Evolutionary conservation across 1,140 invertebrate species (phyloP).

Genomic region (Temnothorax longispinosus): DNA sequence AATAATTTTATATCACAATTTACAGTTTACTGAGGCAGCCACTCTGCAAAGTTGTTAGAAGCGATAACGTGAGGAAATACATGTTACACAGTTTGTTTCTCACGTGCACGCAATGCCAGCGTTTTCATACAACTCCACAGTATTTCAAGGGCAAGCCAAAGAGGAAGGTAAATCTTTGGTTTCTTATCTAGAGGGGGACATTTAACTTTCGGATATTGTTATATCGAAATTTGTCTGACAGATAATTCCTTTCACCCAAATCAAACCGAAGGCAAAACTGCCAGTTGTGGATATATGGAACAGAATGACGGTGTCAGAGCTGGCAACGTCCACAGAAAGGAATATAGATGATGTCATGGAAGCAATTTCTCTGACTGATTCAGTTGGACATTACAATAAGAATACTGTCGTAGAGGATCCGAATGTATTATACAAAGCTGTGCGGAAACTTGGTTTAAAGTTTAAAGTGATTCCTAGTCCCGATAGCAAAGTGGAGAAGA

Average conservation of each 20-base stretch:
- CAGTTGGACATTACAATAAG: constrained; percentile 82
- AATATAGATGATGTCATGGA: constrained; percentile 89
- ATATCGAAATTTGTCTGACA: constrained; percentile 29
- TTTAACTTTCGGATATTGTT: constrained; percentile 21
- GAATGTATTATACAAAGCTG: constrained; percentile 88
- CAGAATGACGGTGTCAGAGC: constrained; percentile 91
- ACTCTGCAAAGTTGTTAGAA: neutral
- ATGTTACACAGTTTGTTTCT: constrained; percentile 25
- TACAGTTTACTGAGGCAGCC: constrained; percentile 54
- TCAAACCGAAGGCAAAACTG: constrained; percentile 74
- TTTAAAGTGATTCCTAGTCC: constrained; percentile 87
- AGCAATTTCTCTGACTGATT: constrained; percentile 87
- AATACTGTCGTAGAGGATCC: constrained; percentile 85
- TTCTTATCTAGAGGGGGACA: neutral
- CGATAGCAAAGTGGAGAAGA: constrained; percentile 77
- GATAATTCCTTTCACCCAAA: neutral
- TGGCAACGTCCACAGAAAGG: constrained; percentile 88
- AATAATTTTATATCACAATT: constrained; percentile 30
- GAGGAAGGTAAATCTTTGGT: constrained; percentile 48
- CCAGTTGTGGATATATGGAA: constrained; percentile 90
- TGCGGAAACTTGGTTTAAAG: constrained; percentile 89
- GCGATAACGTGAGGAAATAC: constrained; percentile 41
- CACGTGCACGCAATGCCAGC: constrained; percentile 64
- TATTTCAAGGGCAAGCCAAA: constrained; percentile 65
- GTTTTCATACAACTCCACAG: constrained; percentile 72